These are phyloP conservation scores for Caenorhabditis inopinata DNA, from an alignment of 1,140 invertebrate genomes.

Conservation along the genomic window DNA sequence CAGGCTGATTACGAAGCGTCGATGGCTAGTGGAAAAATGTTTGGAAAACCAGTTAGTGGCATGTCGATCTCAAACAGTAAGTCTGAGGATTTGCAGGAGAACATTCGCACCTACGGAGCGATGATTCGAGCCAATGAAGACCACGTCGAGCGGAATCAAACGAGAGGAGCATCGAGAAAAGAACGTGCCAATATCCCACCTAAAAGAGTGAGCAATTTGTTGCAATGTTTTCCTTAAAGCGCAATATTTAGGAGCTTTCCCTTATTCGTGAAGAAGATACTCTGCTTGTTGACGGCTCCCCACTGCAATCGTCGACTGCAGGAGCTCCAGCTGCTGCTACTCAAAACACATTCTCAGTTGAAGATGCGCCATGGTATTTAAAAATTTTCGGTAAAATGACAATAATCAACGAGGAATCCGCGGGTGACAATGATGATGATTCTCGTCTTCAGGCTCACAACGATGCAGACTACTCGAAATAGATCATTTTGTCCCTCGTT, in stretches of 20 bases:
- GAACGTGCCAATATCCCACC: background rate
- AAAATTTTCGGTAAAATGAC: conserved; percentile 22
- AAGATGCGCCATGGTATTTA: background rate
- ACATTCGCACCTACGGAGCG: conserved; percentile 3
- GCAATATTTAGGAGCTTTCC: conserved; percentile 19
- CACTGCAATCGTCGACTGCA: background rate
- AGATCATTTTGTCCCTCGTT: too few relatives aligned
- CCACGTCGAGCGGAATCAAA: background rate
- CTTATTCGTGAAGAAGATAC: conserved; percentile 31
- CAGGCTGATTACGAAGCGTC: conserved; percentile 11
- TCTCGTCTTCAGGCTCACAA: background rate
- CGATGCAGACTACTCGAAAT: background rate
- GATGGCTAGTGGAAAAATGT: conserved; percentile 1
- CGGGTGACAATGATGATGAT: background rate
- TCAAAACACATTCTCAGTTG: background rate
- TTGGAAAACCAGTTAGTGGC: conserved; percentile 12
- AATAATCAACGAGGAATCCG: background rate
- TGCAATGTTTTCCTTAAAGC: too few relatives aligned
- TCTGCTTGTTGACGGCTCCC: background rate
- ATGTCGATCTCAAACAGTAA: background rate
- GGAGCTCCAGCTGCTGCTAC: background rate
- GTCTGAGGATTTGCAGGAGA: background rate
- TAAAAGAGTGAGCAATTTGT: too few relatives aligned
- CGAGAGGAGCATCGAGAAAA: background rate
- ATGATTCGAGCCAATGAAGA: conserved; percentile 7